These are phyloP conservation scores for Scolopax rusticola DNA, from an alignment of 2,797 vertebrate genomes.

Conservation along the genomic window DNA sequence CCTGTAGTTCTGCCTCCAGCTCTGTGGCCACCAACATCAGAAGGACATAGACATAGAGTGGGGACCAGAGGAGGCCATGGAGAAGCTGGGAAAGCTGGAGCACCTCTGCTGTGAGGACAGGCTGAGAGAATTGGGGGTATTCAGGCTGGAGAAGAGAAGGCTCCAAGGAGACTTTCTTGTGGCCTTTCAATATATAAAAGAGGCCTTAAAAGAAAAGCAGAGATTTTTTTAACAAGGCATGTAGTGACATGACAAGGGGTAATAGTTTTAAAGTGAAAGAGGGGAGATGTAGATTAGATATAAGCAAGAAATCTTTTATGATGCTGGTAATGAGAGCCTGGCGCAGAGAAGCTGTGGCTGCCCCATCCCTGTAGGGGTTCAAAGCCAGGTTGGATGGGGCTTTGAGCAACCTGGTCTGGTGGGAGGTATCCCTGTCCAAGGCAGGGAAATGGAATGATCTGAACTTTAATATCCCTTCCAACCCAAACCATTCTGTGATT, in stretches of 20 bases:
- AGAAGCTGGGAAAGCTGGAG: fast-evolving
- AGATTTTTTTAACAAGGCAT: fast-evolving
- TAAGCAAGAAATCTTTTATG: neutral
- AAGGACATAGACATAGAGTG: fast-evolving
- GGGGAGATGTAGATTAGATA: neutral
- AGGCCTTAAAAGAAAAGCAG: fast-evolving
- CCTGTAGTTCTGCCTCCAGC: fast-evolving
- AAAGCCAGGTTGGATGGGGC: too few species aligned
- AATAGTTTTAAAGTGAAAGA: neutral
- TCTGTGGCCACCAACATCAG: too few species aligned
- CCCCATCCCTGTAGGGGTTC: too few species aligned
- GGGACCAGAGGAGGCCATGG: fast-evolving
- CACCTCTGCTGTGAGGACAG: fast-evolving
- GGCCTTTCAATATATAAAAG: neutral
- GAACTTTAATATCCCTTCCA: too few species aligned
- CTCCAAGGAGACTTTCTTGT: fast-evolving
- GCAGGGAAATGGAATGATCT: too few species aligned
- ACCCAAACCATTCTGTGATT: too few species aligned
- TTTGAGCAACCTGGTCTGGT: too few species aligned
- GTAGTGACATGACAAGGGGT: fast-evolving
- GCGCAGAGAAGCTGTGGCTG: too few species aligned
- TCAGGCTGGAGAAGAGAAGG: neutral
- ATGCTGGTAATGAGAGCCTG: neutral
- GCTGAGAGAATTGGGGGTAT: neutral
- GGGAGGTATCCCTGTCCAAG: too few species aligned